These are phyloP conservation scores for Nasonovia ribisnigri DNA, from an alignment of 2,888 invertebrate genomes.

Conservation along the genomic window DNA sequence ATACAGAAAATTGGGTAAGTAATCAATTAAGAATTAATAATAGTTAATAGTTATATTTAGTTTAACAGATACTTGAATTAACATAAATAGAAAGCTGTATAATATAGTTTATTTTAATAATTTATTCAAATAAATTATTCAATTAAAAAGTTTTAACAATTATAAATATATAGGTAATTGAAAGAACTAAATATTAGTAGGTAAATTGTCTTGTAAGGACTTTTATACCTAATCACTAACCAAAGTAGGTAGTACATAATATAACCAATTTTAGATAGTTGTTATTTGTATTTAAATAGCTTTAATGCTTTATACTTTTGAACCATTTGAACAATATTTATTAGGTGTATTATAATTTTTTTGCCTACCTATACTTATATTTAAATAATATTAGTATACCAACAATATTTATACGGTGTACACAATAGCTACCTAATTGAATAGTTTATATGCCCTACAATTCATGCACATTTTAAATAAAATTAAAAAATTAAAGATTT, in stretches of 20 bases:
- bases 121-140: neutral
- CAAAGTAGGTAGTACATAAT: neutral
- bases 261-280: neutral
- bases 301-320: neutral
- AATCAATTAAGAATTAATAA: neutral
- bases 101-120: neutral
- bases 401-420: neutral
- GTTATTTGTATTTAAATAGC: neutral
- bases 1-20: conserved; percentile 61
- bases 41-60: neutral
- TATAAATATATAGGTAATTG: neutral
- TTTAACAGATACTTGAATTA: neutral
- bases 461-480: neutral
- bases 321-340: neutral
- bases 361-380: neutral
- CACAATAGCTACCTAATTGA: neutral
- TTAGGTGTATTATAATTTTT: neutral
- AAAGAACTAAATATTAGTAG: neutral
- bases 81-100: neutral
- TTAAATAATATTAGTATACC: neutral
- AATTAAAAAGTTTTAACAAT: neutral
- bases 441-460: neutral
- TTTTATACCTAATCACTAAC: neutral
- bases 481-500: neutral
- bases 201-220: neutral